Base-by-base conservation (phyloP, 2,113 vertebrate genomes). In the Eidolon helvum region DNA sequence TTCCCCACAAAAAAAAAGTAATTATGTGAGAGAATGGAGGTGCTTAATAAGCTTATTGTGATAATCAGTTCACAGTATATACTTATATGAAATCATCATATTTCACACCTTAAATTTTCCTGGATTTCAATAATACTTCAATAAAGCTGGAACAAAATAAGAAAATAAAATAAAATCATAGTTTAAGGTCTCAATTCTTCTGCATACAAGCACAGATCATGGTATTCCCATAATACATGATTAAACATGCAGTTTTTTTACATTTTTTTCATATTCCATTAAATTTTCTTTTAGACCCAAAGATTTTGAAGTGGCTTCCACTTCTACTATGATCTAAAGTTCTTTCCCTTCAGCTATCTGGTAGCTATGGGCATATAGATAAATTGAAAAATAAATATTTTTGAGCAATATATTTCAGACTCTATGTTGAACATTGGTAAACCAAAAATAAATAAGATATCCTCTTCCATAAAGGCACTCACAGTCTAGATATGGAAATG, bases 211-310 rank as follows among this genome's bases (percentile, higher is more conserved):
- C 12, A 83, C 14, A 59, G 26, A 75, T 50, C 18, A 68, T 69
- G 2, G 0, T 24, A 16, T 61, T 61, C 24, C 43, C 22, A 24
- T 30, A 85, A 26, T 88, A 45, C 12, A 6, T 28, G 18, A 69
- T 74, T 82, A 91, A 82, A 45, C 50, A 66, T 24, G 30, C 4
- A 57, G 16, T 8, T 5, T 48, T 57, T 40, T 59, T 50, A 12
- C 2, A 94, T 93, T 48, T 30, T 79, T 95, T 82, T 90, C 24
- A 50, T 84, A 75, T 57, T 80, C 1, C 8, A 1, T 79, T 95
- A 9, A 68, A 82, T 98, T 97, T 66, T 96, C 7, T 55, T 94
- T 97, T 97, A 92, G 33, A 95, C 63, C 63, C 83, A 74, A 65
- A 80, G 15, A 91, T 96, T 96, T 63, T 91, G 55, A 96, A 97